Percentiles rank a stretch among this genome's conserved stretches.
These are phyloP conservation scores for Poeciliopsis turneri DNA, from an alignment of 2,797 vertebrate genomes.

Conservation along the genomic window DNA sequence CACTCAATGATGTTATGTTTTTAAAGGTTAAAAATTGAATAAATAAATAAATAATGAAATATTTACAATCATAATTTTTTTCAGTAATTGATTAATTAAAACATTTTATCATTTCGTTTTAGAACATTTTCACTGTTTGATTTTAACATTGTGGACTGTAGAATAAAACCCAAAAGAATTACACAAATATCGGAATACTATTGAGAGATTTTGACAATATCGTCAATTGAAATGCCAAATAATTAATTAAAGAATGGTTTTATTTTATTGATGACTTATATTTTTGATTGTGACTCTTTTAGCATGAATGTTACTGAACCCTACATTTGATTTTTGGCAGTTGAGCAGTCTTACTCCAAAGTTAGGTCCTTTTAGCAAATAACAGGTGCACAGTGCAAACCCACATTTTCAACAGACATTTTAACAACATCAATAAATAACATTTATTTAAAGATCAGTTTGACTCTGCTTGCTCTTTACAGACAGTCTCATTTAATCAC, in stretches of 20 bases:
- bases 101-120: not conserved
- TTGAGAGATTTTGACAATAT: not conserved
- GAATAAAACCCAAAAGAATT: not conserved
- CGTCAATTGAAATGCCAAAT: not conserved
- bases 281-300: slow-evolving; percentile 2
- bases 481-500: slow-evolving; percentile 22
- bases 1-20: not conserved
- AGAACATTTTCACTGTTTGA: not conserved
- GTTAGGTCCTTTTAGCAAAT: slow-evolving; percentile 29
- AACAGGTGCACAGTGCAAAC: slow-evolving; percentile 28
- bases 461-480: not conserved
- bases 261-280: not conserved
- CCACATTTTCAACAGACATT: slow-evolving; percentile 10
- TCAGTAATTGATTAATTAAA: not conserved
- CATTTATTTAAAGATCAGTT: slow-evolving; percentile 22
- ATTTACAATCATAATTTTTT: not conserved
- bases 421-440: slow-evolving; percentile 54
- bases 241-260: not conserved
- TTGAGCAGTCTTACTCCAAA: slow-evolving; percentile 58
- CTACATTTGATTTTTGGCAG: slow-evolving; percentile 17
- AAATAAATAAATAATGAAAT: not conserved
- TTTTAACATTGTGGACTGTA: not conserved
- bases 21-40: not conserved
- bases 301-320: slow-evolving; percentile 10
- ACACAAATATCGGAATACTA: not conserved